These are phyloP conservation scores for Microplitis deprimator DNA, from an alignment of 2,888 invertebrate genomes.

Conservation along the genomic window DNA sequence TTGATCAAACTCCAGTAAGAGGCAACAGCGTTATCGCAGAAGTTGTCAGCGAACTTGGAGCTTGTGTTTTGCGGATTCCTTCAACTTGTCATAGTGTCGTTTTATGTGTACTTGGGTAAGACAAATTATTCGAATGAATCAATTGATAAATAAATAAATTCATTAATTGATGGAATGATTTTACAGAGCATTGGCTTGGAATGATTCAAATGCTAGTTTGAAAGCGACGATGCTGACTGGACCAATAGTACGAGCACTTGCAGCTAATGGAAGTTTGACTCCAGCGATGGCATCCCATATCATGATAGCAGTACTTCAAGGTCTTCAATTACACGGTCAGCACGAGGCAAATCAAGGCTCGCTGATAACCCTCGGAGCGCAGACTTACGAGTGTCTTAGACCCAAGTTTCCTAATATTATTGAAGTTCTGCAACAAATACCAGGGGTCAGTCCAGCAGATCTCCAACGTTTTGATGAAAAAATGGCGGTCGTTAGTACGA, in stretches of 20 bases:
- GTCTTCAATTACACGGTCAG: constrained; percentile 89
- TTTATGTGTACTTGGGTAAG: constrained; percentile 76
- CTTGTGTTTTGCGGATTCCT: constrained; percentile 79
- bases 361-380: constrained; percentile 84
- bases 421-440: constrained; percentile 81
- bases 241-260: constrained; percentile 80
- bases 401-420: constrained; percentile 83
- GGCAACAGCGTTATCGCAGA: constrained; percentile 75
- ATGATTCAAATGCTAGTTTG: constrained; percentile 86
- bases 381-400: constrained; percentile 87
- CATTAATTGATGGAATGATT: constrained; percentile 35
- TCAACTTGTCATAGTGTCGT: constrained; percentile 78
- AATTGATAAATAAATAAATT: constrained; percentile 22
- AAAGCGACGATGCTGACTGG: constrained; percentile 84
- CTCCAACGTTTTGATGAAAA: constrained; percentile 90
- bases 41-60: constrained; percentile 87
- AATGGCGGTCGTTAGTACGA: constrained; percentile 77
- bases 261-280: constrained; percentile 77
- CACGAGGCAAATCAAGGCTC: constrained; percentile 91
- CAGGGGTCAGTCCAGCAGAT: constrained; percentile 85
- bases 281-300: constrained; percentile 81
- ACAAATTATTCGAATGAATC: constrained; percentile 3
- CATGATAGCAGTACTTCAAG: constrained; percentile 83
- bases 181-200: constrained; percentile 83
- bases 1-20: constrained; percentile 70